Percentiles rank a stretch among this genome's conserved stretches.
phyloP scores from a whole-genome alignment of 2,888 invertebrate species.

The Tenthredo livida region DNA sequence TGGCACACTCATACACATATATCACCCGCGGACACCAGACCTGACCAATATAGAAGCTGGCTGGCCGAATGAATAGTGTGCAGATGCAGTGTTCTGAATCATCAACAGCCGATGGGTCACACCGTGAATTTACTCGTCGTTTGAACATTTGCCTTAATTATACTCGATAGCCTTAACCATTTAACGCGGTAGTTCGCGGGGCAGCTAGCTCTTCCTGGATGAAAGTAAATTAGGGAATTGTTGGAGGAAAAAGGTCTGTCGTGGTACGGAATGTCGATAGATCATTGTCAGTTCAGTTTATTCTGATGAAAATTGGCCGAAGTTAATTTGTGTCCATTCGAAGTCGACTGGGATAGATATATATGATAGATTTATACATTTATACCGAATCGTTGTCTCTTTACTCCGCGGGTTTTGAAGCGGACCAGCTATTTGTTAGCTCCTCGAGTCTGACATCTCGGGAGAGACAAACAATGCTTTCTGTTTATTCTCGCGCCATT shows the following conservation, averaged over 20 bases:
- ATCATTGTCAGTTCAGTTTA: constrained; percentile 36
- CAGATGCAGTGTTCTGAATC: constrained; percentile 67
- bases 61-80: constrained; percentile 59
- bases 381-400: constrained; percentile 32
- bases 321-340: background rate
- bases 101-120: constrained; percentile 68
- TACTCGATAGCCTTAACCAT: constrained; percentile 52
- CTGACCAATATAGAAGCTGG: constrained; percentile 1
- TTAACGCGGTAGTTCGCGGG: constrained; percentile 22
- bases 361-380: background rate
- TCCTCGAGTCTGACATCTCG: constrained; percentile 45
- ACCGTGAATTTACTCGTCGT: constrained; percentile 70
- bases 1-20: constrained; percentile 61
- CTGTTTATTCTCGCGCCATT: constrained; percentile 55
- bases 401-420: constrained; percentile 5
- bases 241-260: background rate
- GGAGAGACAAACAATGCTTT: constrained; percentile 59
- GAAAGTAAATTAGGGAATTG: constrained; percentile 5
- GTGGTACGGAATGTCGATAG: background rate
- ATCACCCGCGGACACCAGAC: constrained; percentile 47
- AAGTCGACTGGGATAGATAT: background rate
- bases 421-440: constrained; percentile 50
- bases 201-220: background rate
- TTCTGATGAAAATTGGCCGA: constrained; percentile 4
- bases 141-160: constrained; percentile 67